A percentile compares a stretch with the other conserved stretches of the same genome.
phyloP scores from a whole-genome alignment of 1,140 invertebrate genomes.

The Agrilus planipennis region DNA sequence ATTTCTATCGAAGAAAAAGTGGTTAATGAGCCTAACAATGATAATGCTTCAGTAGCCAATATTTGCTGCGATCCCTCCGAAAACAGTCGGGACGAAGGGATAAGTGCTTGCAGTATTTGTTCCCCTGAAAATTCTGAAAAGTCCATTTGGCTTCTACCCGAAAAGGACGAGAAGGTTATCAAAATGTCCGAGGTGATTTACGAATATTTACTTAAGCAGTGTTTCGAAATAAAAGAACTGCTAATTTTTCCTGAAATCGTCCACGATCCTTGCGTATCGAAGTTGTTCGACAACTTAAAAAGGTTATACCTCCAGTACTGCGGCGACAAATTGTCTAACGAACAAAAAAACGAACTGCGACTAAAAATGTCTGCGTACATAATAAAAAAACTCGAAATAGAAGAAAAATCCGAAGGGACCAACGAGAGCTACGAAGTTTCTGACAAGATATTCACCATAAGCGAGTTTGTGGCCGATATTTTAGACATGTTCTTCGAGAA shows the following conservation, averaged over 20 bases:
- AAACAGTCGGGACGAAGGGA: neutral
- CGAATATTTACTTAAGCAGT: constrained; percentile 26
- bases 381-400: constrained; percentile 16
- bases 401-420: constrained; percentile 13
- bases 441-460: constrained; percentile 26
- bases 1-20: neutral
- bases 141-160: neutral
- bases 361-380: constrained; percentile 18
- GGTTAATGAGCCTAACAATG: neutral
- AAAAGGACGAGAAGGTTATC: constrained; percentile 16
- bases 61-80: neutral
- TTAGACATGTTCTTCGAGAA: constrained; percentile 27
- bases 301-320: constrained; percentile 19
- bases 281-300: constrained; percentile 20
- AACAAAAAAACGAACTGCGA: constrained; percentile 22
- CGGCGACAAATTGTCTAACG: constrained; percentile 11
- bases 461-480: constrained; percentile 28
- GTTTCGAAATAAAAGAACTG: constrained; percentile 23
- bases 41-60: neutral
- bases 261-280: constrained; percentile 20
- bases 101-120: neutral
- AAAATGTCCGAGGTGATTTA: constrained; percentile 17
- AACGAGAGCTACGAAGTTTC: constrained; percentile 14
- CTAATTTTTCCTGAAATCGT: constrained; percentile 27
- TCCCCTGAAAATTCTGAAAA: neutral